phyloP scores from a whole-genome alignment of 2,113 vertebrate species.

The Sterrhoptilus dennistouni region DNA sequence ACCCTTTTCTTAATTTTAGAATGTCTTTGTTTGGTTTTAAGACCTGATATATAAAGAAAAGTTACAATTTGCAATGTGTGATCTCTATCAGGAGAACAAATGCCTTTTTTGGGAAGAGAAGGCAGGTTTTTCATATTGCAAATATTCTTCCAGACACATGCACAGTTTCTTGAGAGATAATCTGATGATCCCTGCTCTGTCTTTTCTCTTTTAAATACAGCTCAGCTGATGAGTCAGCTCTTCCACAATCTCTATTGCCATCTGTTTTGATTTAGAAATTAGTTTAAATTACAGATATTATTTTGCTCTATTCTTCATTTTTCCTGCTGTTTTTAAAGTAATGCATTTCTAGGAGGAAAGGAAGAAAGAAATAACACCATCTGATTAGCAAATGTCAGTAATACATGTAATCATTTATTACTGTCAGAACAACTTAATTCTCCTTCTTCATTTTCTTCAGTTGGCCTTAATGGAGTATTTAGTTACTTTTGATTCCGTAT shows the following conservation, averaged over 20 bases:
- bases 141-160: slow-evolving; percentile 39
- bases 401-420: background rate
- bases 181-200: slow-evolving; percentile 62
- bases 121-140: background rate
- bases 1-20: background rate
- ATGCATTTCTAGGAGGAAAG: background rate
- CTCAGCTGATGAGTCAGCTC: slow-evolving; percentile 65
- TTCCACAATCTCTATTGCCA: slow-evolving; percentile 42
- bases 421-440: background rate
- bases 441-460: background rate
- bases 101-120: background rate
- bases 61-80: background rate
- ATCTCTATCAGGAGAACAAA: background rate
- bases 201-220: slow-evolving; percentile 66
- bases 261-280: slow-evolving; percentile 66
- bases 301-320: background rate
- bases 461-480: background rate
- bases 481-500: background rate
- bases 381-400: background rate
- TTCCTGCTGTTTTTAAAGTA: background rate
- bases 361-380: background rate
- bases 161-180: slow-evolving; percentile 62
- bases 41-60: background rate
- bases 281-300: slow-evolving; percentile 49
- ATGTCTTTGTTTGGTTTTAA: background rate